Conservation (phyloP, 2,113 vertebrate species). For the Origma solitaria region DNA sequence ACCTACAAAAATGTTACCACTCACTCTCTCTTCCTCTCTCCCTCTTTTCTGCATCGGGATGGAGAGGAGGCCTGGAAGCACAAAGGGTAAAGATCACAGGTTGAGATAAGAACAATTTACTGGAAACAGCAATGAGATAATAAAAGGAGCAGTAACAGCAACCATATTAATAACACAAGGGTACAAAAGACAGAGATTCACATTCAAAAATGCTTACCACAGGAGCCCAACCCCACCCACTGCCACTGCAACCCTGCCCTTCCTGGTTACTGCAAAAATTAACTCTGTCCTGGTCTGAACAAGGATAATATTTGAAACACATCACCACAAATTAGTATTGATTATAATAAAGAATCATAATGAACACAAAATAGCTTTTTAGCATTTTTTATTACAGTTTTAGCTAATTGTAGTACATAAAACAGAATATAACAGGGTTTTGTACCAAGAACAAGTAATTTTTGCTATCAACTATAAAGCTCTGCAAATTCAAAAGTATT, state of each 20-base stretch:
- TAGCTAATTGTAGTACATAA: conserved; percentile 23
- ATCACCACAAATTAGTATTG: background rate
- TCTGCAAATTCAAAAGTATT: background rate
- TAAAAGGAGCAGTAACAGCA: background rate
- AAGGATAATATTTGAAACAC: background rate
- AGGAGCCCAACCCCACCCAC: background rate
- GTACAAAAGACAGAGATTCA: background rate
- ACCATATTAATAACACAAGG: background rate
- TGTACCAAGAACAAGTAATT: conserved; percentile 9
- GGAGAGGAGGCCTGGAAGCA: background rate
- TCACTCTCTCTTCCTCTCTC: fast-evolving
- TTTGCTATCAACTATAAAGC: conserved; percentile 2
- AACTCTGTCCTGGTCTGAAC: background rate
- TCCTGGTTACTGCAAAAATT: background rate
- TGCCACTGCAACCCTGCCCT: background rate
- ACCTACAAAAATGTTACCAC: background rate
- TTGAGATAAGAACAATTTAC: background rate
- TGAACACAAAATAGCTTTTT: background rate
- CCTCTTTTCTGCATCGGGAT: background rate
- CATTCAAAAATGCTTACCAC: background rate
- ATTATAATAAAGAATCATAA: background rate
- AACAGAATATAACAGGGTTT: background rate
- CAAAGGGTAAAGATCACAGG: background rate
- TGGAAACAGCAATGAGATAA: background rate
- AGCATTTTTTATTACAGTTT: conserved; percentile 46